Conservation (phyloP, 2,888 invertebrate species). For the Kuschelorhynchus macadamiae region DNA sequence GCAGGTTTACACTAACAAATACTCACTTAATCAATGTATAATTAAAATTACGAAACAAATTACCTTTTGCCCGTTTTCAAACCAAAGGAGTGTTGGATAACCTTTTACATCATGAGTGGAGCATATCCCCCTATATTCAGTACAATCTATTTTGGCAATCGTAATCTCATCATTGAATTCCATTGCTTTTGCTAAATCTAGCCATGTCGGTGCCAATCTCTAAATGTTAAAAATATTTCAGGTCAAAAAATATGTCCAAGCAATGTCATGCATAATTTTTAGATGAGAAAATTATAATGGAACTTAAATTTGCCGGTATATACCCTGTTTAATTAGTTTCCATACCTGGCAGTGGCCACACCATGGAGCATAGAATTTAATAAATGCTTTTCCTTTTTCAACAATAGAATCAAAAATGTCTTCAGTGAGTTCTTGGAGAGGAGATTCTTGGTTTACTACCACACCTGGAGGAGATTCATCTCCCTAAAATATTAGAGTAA, state of each 20-base stretch:
- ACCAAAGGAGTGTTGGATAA: slow-evolving; percentile 91
- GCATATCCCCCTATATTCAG: slow-evolving; percentile 81
- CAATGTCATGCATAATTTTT: no score
- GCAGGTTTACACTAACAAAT: no score
- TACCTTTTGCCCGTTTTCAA: slow-evolving; percentile 88
- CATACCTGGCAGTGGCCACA: slow-evolving; percentile 87
- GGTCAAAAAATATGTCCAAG: slow-evolving; percentile 1
- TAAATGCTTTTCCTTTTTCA: slow-evolving; percentile 83
- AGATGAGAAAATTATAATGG: no score
- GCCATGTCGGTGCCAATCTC: slow-evolving; percentile 88
- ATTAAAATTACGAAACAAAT: no score
- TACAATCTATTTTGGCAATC: slow-evolving; percentile 90
- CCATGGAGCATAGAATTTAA: slow-evolving; percentile 96
- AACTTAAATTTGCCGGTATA: no score
- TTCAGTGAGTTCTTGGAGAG: slow-evolving; percentile 80
- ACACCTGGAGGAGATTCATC: slow-evolving; percentile 55
- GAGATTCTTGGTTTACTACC: slow-evolving; percentile 50
- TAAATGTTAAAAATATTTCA: slow-evolving; percentile 61
- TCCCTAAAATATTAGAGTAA: slow-evolving; percentile 51
- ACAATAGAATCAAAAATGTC: slow-evolving; percentile 82
- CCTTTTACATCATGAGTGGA: slow-evolving; percentile 85
- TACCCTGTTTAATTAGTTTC: not conserved
- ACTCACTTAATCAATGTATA: no score
- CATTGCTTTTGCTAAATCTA: slow-evolving; percentile 81
- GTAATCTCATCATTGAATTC: slow-evolving; percentile 77